Evolutionary conservation across 2,888 invertebrate species (phyloP).

Genomic region (Eilema caniola): DNA sequence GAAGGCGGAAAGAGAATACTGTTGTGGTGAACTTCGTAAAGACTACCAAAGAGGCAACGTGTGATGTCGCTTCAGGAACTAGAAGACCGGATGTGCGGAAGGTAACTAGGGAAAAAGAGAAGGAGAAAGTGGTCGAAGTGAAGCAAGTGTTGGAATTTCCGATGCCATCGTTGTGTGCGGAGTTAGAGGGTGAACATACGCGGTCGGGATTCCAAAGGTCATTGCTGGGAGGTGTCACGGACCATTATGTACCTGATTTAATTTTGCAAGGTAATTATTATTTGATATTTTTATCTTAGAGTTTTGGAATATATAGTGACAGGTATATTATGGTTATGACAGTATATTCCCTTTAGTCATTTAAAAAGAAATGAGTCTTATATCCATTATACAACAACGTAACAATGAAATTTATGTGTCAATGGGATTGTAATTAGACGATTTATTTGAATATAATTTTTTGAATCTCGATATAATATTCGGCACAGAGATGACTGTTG

Average conservation of each 20-base stretch:
- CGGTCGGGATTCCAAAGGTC: constrained; percentile 86
- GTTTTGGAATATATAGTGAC: too few species aligned
- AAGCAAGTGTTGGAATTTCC: constrained; percentile 86
- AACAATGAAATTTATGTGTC: not conserved
- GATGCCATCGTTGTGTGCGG: constrained; percentile 71
- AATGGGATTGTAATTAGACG: not conserved
- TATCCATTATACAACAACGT: not conserved
- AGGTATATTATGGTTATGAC: too few species aligned
- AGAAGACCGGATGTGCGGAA: constrained; percentile 47
- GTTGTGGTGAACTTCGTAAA: constrained; percentile 71
- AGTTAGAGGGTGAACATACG: constrained; percentile 24
- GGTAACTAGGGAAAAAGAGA: constrained; percentile 43
- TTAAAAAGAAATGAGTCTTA: not conserved
- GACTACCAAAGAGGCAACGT: constrained; percentile 24
- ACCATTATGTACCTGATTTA: constrained; percentile 91
- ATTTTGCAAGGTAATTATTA: constrained; percentile 88
- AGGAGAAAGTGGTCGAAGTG: constrained; percentile 62
- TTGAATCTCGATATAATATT: too few species aligned
- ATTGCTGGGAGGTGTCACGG: constrained; percentile 88
- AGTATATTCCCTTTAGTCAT: not conserved
- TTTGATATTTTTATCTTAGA: not conserved
- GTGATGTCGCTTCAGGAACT: constrained; percentile 40
- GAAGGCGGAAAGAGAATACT: constrained; percentile 77
- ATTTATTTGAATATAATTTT: too few species aligned
- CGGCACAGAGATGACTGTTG: not conserved